These are phyloP conservation scores for Characodon lateralis DNA, from an alignment of 2,797 vertebrate species.

Conservation along the genomic window DNA sequence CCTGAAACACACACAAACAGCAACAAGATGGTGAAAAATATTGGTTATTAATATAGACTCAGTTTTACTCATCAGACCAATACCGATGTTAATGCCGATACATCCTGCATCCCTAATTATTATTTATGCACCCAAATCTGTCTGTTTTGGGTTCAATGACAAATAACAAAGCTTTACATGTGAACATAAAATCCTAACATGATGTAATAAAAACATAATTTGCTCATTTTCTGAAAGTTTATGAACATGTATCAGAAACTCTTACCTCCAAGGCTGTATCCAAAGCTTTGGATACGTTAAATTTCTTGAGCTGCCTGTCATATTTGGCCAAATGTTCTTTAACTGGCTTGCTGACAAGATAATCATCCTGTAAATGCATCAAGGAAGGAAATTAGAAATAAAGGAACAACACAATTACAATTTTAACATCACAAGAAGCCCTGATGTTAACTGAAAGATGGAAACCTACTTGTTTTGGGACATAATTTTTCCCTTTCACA, in stretches of 20 bases:
- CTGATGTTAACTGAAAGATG: background rate
- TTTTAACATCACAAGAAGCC: background rate
- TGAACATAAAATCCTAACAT: background rate
- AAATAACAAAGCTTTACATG: background rate
- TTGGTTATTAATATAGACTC: no score
- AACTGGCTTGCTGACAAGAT: conserved; percentile 88
- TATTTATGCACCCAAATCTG: no score
- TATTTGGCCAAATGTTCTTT: conserved; percentile 88
- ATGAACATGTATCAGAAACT: background rate
- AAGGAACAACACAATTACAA: background rate
- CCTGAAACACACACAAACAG: no score
- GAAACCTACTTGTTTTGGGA: conserved; percentile 86
- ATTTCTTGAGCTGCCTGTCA: conserved; percentile 89
- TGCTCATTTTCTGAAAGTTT: no score
- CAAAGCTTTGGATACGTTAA: conserved; percentile 92
- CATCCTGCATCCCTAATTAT: no score
- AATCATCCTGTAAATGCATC: conserved; percentile 85
- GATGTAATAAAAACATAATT: background rate
- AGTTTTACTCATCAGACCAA: no score
- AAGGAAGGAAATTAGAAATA: background rate
- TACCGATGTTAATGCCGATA: no score
- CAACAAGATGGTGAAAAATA: no score
- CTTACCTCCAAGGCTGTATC: conserved; percentile 90
- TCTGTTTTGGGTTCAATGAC: background rate
- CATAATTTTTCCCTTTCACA: conserved; percentile 90